Percentiles rank a stretch among this genome's conserved stretches.
Conservation (phyloP, 1,140 invertebrate species). For the Drosophila parabipectinata region DNA sequence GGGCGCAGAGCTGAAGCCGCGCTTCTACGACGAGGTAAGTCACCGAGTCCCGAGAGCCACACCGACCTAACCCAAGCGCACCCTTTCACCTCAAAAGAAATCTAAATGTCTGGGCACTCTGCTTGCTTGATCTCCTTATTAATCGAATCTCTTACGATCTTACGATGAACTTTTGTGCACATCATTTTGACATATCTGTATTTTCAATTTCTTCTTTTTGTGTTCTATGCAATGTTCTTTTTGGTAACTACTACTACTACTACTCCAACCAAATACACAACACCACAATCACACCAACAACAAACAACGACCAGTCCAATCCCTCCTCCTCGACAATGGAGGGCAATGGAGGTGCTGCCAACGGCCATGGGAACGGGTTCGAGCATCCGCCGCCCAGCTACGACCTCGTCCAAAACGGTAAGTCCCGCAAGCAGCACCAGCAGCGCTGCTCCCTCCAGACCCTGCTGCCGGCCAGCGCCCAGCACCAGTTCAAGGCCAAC, state of each 20-base stretch:
- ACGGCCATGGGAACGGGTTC: slow-evolving; percentile 67
- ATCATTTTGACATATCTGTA: slow-evolving; percentile 68
- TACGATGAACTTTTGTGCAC: slow-evolving; percentile 67
- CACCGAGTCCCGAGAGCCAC: not conserved
- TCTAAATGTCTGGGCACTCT: slow-evolving; percentile 80
- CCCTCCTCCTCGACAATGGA: slow-evolving; percentile 79
- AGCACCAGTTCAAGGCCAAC: slow-evolving; percentile 74
- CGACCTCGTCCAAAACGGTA: slow-evolving; percentile 84
- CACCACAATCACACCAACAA: slow-evolving; percentile 42
- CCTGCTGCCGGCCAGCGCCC: slow-evolving; percentile 73
- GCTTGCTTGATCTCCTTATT: slow-evolving; percentile 70
- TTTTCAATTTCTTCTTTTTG: slow-evolving; percentile 64
- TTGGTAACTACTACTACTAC: slow-evolving; percentile 62
- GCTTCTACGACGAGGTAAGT: slow-evolving; percentile 82
- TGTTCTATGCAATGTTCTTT: slow-evolving; percentile 69
- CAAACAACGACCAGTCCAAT: slow-evolving; percentile 68
- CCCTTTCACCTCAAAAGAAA: slow-evolving; percentile 52
- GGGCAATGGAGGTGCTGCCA: slow-evolving; percentile 58
- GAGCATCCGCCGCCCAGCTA: slow-evolving; percentile 83
- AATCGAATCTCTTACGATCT: slow-evolving; percentile 39
- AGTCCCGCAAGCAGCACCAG: slow-evolving; percentile 78
- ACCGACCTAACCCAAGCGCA: slow-evolving; percentile 25
- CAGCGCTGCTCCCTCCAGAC: slow-evolving; percentile 82
- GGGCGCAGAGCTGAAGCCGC: slow-evolving; percentile 68
- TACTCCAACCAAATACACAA: slow-evolving; percentile 24